Conservation (phyloP, 2,113 vertebrate species). For the Brachyistius frenatus region DNA sequence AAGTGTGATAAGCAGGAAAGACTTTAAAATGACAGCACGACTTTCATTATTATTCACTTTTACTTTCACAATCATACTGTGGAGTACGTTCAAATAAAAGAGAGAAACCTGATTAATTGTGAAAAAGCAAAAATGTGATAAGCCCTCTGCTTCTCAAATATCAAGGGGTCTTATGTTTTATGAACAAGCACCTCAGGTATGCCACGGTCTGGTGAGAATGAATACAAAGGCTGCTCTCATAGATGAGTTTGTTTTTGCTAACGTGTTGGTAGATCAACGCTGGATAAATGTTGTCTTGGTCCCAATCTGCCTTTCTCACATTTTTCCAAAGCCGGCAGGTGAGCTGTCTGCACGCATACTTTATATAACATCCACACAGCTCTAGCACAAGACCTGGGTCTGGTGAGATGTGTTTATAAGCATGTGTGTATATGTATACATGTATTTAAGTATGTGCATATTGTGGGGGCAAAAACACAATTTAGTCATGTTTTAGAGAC, state of each 20-base stretch:
- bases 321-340: background rate
- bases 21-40: background rate
- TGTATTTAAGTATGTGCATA: background rate
- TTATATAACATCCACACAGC: conserved; percentile 31
- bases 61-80: background rate
- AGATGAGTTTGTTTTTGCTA: conserved; percentile 43
- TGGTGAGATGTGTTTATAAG: background rate
- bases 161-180: conserved; percentile 25
- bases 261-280: conserved; percentile 28
- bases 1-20: background rate
- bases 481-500: conserved; percentile 30
- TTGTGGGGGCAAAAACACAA: conserved; percentile 36
- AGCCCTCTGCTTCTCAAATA: conserved; percentile 4
- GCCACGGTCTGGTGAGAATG: conserved; percentile 4
- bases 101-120: conserved; percentile 17
- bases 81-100: background rate
- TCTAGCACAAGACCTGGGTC: background rate
- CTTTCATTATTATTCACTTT: conserved; percentile 21
- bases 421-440: background rate
- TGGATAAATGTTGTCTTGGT: conserved; percentile 67
- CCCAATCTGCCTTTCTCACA: conserved; percentile 56
- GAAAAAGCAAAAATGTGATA: conserved; percentile 1
- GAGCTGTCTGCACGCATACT: conserved; percentile 31
- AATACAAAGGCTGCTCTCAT: conserved; percentile 61
- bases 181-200: conserved; percentile 15